Evolutionary conservation across 2,888 invertebrate genomes (phyloP), one percentile per base, ranked within the genome.

Genomic region (Nomada goodeniana): DNA sequence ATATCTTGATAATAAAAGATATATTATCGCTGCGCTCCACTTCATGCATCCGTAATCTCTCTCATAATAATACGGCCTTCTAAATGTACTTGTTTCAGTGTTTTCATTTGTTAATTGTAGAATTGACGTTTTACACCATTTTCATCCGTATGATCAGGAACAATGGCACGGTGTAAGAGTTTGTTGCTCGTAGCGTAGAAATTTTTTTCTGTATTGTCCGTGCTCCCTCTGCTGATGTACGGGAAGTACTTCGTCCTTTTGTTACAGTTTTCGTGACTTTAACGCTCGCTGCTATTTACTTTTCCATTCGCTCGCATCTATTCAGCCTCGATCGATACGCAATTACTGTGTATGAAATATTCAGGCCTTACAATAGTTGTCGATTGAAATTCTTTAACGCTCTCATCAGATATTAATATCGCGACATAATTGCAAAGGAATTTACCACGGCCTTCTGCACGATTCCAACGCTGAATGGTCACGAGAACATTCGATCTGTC

Each of bases 121-220:
- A 29, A 57, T 36, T 11, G 26, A 18, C 23, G 50, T 50, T 74
- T 76, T 59, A n/a, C 42, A 53, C 7, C 7, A 29, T 55, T 23
- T 65, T 57, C 44, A 80, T 59, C 84, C 80, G 84, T 86, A 86
- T 23, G 53, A 80, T 47, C 29, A 26, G 36, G 5, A 69, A 76
- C 64, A 74, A 82, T 86, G 79, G 86, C 64, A 86, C 82, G 84
- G 84, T 80, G 65, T 76, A 65, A 52, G 72, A 47, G 61, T 55
- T 75, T 23, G n/a, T 50, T 18, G 44, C 60, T 23, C 23, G 64
- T 60, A 42, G 42, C 59, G 26, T 55, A 61, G n/a, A 61, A 26
- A 52, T 42, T 18, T 50, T 50, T 23, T 59, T 55, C 11, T 20
- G 10, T 20, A 29, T 20, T 67, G 10, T 2, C 13, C 57, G 3